Percentiles rank a stretch among this genome's conserved stretches.
These are phyloP conservation scores for Eumeta japonica DNA, from an alignment of 1,140 invertebrate genomes.

Conservation along the genomic window DNA sequence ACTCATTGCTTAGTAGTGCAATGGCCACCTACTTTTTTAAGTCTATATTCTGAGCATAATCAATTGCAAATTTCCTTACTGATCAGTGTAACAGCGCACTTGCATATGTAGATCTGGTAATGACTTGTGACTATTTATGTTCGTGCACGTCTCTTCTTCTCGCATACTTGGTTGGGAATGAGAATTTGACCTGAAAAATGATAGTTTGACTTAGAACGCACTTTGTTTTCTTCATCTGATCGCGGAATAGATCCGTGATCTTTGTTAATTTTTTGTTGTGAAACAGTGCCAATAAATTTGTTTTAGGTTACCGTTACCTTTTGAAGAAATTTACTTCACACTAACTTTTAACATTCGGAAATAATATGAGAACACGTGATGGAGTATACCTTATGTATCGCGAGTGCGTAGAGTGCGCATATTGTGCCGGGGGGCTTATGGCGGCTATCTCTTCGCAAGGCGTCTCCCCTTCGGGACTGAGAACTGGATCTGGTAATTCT, in stretches of 20 bases:
- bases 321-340: too few species aligned
- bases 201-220: background rate
- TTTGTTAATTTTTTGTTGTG: too few species aligned
- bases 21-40: too few species aligned
- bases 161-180: conserved; percentile 61
- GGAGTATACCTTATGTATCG: conserved; percentile 32
- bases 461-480: conserved; percentile 19
- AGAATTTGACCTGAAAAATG: conserved; percentile 61
- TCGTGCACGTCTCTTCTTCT: conserved; percentile 48
- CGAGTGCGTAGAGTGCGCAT: conserved; percentile 51
- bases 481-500: conserved; percentile 22
- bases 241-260: conserved; percentile 19
- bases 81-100: conserved; percentile 49
- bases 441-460: conserved; percentile 56
- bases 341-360: too few species aligned
- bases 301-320: too few species aligned
- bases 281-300: too few species aligned
- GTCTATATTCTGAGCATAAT: too few species aligned
- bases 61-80: conserved; percentile 24
- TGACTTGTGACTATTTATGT: conserved; percentile 76
- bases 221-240: too few species aligned
- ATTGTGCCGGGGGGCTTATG: conserved; percentile 66
- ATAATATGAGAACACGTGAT: conserved; percentile 1
- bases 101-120: conserved; percentile 78
- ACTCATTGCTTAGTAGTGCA: too few species aligned